Base-by-base conservation (phyloP, 2,888 invertebrate genomes). In the Leptothorax acervorum region DNA sequence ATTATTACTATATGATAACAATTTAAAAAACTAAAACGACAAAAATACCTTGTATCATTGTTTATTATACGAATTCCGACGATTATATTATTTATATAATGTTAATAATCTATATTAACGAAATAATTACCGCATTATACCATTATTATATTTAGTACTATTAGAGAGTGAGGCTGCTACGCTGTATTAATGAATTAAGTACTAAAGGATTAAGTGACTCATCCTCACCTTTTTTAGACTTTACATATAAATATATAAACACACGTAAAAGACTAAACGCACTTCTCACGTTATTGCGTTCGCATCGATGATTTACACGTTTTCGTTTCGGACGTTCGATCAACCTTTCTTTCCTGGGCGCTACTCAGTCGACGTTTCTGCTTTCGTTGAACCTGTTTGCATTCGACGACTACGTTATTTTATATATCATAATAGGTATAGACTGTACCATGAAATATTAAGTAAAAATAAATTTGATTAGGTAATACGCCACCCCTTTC, bases 401-500 rank as follows among this genome's bases (percentile, higher is more conserved):
- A 93, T 93, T 93, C 88, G 92, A 92, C 92, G 91, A 94, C 94
- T 94, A 93, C 93, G 94, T 94, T 94, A 93, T 94, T 94, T 94
- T 95, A 93, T 94, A 94, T 93, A 94, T 94, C 94, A 93, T 94
- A 93, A 94, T 95, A 94, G 93, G 91, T 93, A 93, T 95, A 94
- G 94, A 95, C 94, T 95, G 94, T 95, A 95, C 93, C 93, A 94
- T 94, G 94, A 94, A 94, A 95, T 94, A 94, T 94, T 94, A 94
- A 94, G 94, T 94, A 93, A 95, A 94, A 95, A 94, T 95, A 95
- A 93, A 95, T 95, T 95, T 95, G 94, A 95, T 95, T 95, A 94
- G 95, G 94, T 95, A 95, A 95, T 95, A 93, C 31, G 51, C 70
- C 11, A 4, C 12, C 11, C 53, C 28, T 45, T 70, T 82, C 15